Conservation (phyloP, 2,113 vertebrate genomes). For the Triplophysa rosa region DNA sequence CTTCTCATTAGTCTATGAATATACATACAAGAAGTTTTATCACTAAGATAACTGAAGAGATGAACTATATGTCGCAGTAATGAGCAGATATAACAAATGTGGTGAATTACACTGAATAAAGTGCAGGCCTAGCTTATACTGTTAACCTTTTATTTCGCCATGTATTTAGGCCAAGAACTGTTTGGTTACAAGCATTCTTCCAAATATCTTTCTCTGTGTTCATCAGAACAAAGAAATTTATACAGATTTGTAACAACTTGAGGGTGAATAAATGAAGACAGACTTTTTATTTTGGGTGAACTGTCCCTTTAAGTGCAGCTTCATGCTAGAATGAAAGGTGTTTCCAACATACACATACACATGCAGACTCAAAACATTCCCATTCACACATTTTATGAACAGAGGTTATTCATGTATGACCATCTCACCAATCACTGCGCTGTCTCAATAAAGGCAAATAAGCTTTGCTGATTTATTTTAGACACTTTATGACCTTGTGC, state of each 20-base stretch:
- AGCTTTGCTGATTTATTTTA: conserved; percentile 27
- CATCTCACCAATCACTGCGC: conserved; percentile 4
- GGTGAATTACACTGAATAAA: too few relatives aligned
- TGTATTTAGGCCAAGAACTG: not conserved
- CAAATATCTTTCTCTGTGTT: too few relatives aligned
- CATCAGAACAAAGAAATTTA: too few relatives aligned
- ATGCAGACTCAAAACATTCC: not conserved
- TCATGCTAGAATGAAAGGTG: conserved; percentile 25
- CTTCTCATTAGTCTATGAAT: not conserved
- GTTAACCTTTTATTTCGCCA: not conserved
- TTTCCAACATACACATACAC: conserved; percentile 2
- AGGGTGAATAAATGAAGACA: too few relatives aligned
- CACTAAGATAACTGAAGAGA: not conserved
- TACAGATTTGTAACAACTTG: too few relatives aligned
- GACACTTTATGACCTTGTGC: conserved; percentile 26
- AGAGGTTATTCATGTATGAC: conserved; percentile 21
- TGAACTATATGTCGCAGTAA: not conserved
- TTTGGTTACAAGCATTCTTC: too few relatives aligned
- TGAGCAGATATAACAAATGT: too few relatives aligned
- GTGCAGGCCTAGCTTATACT: too few relatives aligned
- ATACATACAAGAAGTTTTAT: not conserved
- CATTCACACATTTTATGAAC: not conserved
- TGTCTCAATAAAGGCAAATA: conserved; percentile 22
- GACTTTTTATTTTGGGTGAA: too few relatives aligned
- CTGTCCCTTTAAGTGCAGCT: too few relatives aligned